Conservation (phyloP, 2,888 invertebrate genomes). For the Perithous albicinctus region DNA sequence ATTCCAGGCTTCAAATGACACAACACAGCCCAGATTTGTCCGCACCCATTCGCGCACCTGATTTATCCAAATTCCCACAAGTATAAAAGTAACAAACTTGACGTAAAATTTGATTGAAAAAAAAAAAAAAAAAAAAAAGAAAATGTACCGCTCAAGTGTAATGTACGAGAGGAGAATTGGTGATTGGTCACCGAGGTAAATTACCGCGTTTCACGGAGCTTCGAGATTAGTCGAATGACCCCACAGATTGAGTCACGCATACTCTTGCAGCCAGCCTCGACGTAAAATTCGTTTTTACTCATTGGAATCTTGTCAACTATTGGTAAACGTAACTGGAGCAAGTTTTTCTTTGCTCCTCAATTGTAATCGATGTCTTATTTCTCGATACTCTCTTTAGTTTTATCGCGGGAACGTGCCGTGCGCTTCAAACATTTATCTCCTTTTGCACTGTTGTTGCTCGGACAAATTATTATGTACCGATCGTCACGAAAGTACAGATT, state of each 20-base stretch:
- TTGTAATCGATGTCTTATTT: neutral
- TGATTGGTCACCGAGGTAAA: neutral
- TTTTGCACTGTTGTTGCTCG: too few relatives aligned
- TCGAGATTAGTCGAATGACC: neutral
- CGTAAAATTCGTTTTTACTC: neutral
- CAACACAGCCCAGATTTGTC: too few relatives aligned
- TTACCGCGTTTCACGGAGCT: neutral
- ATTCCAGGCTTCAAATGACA: too few relatives aligned
- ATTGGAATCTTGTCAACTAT: neutral
- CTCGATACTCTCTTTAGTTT: neutral
- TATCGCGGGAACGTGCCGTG: neutral
- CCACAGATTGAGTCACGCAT: neutral
- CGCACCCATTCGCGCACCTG: too few relatives aligned
- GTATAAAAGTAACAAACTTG: too few relatives aligned
- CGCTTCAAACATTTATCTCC: too few relatives aligned
- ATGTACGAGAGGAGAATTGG: neutral
- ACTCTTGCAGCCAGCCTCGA: neutral
- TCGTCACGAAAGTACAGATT: constrained; percentile 11
- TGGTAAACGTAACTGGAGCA: neutral
- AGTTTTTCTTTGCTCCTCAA: neutral
- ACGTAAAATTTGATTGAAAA: too few relatives aligned
- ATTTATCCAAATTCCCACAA: too few relatives aligned
- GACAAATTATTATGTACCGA: too few relatives aligned
- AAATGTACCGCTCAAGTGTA: neutral
- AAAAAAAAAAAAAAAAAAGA: too few relatives aligned